A percentile compares a stretch with the other conserved stretches of the same genome.
These are phyloP conservation scores for Merodon equestris DNA, from an alignment of 2,888 invertebrate species.

Conservation along the genomic window DNA sequence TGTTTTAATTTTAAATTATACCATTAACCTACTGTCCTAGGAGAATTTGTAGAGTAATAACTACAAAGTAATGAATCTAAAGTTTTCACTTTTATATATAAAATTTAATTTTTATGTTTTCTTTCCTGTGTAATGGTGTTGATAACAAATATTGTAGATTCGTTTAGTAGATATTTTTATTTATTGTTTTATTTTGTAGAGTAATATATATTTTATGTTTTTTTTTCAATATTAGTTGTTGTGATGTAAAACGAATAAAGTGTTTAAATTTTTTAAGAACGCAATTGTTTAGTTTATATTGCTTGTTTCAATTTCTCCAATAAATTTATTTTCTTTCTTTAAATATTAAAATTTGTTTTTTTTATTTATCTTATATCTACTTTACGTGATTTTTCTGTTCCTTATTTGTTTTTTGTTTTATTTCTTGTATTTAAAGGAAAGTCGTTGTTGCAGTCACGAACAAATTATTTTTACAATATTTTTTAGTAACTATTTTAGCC, in stretches of 20 bases:
- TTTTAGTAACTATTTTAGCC: too few relatives aligned
- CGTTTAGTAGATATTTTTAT: slow-evolving; percentile 28
- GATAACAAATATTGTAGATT: slow-evolving; percentile 30
- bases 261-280: slow-evolving; percentile 10
- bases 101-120: too few relatives aligned
- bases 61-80: too few relatives aligned
- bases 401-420: too few relatives aligned
- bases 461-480: too few relatives aligned
- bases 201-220: slow-evolving; percentile 25
- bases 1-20: too few relatives aligned
- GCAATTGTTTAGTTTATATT: slow-evolving; percentile 27
- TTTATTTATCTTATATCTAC: background rate
- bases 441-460: too few relatives aligned
- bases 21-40: too few relatives aligned
- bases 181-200: slow-evolving; percentile 43
- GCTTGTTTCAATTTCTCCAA: slow-evolving; percentile 19
- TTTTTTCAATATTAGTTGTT: slow-evolving; percentile 40
- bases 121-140: slow-evolving; percentile 46
- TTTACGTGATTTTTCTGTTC: too few relatives aligned
- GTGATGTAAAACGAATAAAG: slow-evolving; percentile 34
- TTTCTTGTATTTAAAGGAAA: too few relatives aligned
- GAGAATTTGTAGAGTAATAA: too few relatives aligned
- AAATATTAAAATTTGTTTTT: slow-evolving; percentile 11
- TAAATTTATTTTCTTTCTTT: background rate
- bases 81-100: too few relatives aligned